These are phyloP conservation scores for Columba livia DNA, from an alignment of 2,113 vertebrate species.

Conservation along the genomic window DNA sequence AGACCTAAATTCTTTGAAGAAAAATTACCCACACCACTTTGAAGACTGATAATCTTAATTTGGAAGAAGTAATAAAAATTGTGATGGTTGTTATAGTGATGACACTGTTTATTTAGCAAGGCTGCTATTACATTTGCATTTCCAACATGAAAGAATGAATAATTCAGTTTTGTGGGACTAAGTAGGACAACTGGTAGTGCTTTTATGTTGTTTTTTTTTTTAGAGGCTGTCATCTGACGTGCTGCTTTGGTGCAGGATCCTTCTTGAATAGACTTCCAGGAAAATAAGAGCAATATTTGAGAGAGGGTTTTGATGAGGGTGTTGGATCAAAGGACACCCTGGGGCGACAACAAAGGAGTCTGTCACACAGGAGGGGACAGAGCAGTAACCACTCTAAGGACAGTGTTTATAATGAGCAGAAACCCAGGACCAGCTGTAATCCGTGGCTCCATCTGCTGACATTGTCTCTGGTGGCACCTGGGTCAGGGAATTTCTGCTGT, in stretches of 20 bases:
- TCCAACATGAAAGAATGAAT: not conserved
- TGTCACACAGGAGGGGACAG: not conserved
- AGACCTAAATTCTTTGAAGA: not conserved
- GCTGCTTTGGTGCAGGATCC: not conserved
- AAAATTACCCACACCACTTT: not conserved
- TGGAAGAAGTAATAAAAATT: not conserved
- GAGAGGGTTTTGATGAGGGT: not conserved
- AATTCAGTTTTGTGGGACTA: not conserved
- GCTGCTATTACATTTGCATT: not conserved
- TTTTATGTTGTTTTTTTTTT: not conserved
- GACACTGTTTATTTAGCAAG: not conserved
- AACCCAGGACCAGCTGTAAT: not conserved
- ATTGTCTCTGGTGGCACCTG: not conserved
- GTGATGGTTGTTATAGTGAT: not conserved
- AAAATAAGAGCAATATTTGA: not conserved
- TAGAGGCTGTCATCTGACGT: not conserved
- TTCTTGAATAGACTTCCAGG: not conserved
- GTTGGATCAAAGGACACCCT: not conserved
- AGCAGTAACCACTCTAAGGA: not conserved
- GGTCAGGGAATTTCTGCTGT: not conserved
- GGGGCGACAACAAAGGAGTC: not conserved
- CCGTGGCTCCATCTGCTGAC: constrained; percentile 45
- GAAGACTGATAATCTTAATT: not conserved
- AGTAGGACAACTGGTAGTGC: not conserved
- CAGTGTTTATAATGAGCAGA: not conserved